Percentiles rank a stretch among this genome's conserved stretches.
Conservation (phyloP, 1,140 invertebrate genomes). For the Drosophila erecta region DNA sequence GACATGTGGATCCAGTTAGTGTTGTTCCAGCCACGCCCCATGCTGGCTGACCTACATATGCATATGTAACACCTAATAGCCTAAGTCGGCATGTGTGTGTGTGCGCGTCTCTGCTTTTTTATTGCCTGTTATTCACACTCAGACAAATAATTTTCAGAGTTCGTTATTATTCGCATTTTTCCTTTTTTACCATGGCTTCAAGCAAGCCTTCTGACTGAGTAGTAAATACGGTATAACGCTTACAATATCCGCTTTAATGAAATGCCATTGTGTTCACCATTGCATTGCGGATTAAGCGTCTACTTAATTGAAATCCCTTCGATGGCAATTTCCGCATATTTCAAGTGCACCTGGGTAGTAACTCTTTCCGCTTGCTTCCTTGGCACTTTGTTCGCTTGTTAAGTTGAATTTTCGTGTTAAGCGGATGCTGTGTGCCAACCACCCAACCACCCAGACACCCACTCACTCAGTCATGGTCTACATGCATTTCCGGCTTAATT, state of each 20-base stretch:
- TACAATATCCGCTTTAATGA: too few species aligned
- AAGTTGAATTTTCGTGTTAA: slow-evolving; percentile 77
- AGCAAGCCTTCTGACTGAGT: too few species aligned
- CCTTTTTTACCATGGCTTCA: too few species aligned
- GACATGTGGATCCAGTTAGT: slow-evolving; percentile 70
- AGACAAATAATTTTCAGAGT: background rate
- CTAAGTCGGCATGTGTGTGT: slow-evolving; percentile 12
- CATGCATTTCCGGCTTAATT: slow-evolving; percentile 82
- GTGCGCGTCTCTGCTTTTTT: slow-evolving; percentile 30
- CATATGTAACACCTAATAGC: slow-evolving; percentile 64
- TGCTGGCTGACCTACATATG: slow-evolving; percentile 70
- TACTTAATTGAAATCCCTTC: too few species aligned
- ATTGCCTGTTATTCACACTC: slow-evolving; percentile 9
- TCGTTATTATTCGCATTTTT: too few species aligned
- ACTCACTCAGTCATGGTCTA: slow-evolving; percentile 43
- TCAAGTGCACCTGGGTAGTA: slow-evolving; percentile 1
- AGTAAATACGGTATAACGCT: too few species aligned
- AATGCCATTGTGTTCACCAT: too few species aligned
- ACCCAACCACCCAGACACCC: slow-evolving; percentile 15
- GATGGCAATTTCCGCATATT: background rate
- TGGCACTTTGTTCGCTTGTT: slow-evolving; percentile 72
- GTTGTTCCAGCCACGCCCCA: slow-evolving; percentile 39
- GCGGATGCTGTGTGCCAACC: slow-evolving; percentile 58
- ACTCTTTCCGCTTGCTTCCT: slow-evolving; percentile 19
- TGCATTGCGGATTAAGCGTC: too few species aligned